Percentiles rank a stretch among this genome's conserved stretches.
Evolutionary conservation across 35 echinoderm and acorn worm genomes (phyloP).

Genomic region (Lytechinus variegatus): DNA sequence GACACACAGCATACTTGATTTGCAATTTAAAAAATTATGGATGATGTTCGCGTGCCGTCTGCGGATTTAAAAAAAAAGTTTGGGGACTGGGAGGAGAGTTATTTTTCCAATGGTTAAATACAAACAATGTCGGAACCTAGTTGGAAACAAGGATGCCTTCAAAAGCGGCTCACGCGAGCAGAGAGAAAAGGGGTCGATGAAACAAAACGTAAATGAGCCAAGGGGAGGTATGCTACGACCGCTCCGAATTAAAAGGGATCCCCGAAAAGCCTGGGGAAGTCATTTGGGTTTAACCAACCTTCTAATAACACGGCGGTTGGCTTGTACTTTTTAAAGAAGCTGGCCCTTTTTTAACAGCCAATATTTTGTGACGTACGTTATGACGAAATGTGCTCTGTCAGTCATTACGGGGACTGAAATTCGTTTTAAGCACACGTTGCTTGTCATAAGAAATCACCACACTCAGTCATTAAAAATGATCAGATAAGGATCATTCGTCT

Average conservation of each 20-base stretch:
- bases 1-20: constrained; percentile 33
- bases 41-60: background rate
- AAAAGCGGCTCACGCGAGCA: background rate
- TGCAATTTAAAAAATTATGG: constrained; percentile 33
- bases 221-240: constrained; percentile 7
- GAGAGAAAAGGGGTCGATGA: background rate
- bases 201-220: constrained; percentile 32
- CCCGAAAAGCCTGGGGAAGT: constrained; percentile 29
- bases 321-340: constrained; percentile 3
- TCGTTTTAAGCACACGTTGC: background rate
- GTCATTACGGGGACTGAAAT: background rate
- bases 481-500: background rate
- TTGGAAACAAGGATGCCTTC: background rate
- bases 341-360: background rate
- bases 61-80: background rate
- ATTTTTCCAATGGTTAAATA: background rate
- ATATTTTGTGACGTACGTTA: constrained; percentile 20
- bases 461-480: background rate
- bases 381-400: background rate
- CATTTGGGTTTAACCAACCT: constrained; percentile 2
- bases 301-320: constrained; percentile 1
- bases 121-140: background rate
- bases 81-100: background rate
- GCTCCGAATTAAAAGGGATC: background rate
- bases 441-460: background rate